A percentile compares a stretch with the other conserved stretches of the same genome.
Conservation (phyloP, 2,797 vertebrate genomes). For the Smutsia gigantea region DNA sequence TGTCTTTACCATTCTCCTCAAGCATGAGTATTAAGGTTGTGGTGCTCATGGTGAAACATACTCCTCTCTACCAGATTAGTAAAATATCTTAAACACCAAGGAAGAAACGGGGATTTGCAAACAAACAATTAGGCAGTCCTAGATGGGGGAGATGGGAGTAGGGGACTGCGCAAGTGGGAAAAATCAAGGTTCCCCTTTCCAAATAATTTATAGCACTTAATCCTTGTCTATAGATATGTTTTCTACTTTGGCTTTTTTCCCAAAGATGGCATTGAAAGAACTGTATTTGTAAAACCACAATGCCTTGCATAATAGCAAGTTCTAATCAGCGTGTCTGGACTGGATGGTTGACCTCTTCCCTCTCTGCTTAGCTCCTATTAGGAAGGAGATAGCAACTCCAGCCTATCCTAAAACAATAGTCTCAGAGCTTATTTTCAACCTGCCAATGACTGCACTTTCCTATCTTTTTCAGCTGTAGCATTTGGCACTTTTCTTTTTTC, state of each 20-base stretch:
- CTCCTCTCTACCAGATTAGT: not conserved
- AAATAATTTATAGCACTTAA: too few relatives aligned
- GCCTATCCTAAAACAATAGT: not conserved
- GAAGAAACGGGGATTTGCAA: not conserved
- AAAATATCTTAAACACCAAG: constrained; percentile 17
- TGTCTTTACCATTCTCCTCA: not conserved
- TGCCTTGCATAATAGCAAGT: not conserved
- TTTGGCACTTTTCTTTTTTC: not conserved
- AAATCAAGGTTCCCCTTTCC: not conserved
- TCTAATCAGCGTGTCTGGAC: not conserved
- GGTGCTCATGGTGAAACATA: not conserved
- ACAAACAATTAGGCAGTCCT: not conserved
- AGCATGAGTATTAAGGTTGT: not conserved
- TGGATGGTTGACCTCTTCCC: not conserved
- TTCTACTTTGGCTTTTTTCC: too few relatives aligned
- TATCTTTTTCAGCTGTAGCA: not conserved
- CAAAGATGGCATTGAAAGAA: too few relatives aligned
- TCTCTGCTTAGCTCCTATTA: not conserved
- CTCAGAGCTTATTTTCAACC: not conserved
- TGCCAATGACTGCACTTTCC: not conserved
- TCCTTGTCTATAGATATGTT: too few relatives aligned
- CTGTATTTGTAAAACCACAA: not conserved
- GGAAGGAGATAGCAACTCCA: not conserved
- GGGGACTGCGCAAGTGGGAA: not conserved
- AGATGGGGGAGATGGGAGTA: not conserved